Evolutionary conservation across 2,888 invertebrate species (phyloP), one percentile per base, ranked within the genome.

Genomic region (Catocala nupta): DNA sequence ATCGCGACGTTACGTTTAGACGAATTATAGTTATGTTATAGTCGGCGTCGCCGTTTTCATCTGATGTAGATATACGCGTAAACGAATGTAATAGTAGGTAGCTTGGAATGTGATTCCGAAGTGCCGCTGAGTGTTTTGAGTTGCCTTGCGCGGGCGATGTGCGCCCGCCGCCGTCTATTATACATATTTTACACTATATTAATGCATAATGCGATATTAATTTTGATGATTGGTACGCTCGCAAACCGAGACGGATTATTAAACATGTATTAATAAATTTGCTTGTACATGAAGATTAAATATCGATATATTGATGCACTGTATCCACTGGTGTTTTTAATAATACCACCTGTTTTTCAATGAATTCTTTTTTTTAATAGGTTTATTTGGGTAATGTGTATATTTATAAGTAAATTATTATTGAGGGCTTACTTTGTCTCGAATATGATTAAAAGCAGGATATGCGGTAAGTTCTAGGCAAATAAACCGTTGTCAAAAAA

Each of bases 261-360:
- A 84, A 90, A 91, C 88, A 91, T 93, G 93, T 94, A 94, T 91
- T 95, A 94, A 95, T 95, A 95, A 95, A 95, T 91, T 95, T 95
- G 96, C 96, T 96, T 96, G 96, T 96, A 96, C 95, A 96, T 96
- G 96, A 96, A 96, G 95, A 96, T 96, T 96, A 95, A 95, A 96
- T 96, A 96, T 95, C 95, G 77, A 95, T 96, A 96, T 96, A 96
- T 96, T 96, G 96, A 96, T 96, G 96, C 96, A 96, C 96, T 95
- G 95, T 95, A 92, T 83, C 86, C 85, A 84, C 89, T 91, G 92
- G 92, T 91, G 91, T 92, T 93, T 93, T 94, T 92, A 92, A 91
- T 89, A 88, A 87, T 90, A 87, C 92, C 91, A 90, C 92, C 93
- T 90, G 84, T 88, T 87, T 62, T 86, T 88, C 78, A 83, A 78